These are phyloP conservation scores for Drosophila siamana DNA, from an alignment of 2,888 invertebrate genomes.

Conservation along the genomic window DNA sequence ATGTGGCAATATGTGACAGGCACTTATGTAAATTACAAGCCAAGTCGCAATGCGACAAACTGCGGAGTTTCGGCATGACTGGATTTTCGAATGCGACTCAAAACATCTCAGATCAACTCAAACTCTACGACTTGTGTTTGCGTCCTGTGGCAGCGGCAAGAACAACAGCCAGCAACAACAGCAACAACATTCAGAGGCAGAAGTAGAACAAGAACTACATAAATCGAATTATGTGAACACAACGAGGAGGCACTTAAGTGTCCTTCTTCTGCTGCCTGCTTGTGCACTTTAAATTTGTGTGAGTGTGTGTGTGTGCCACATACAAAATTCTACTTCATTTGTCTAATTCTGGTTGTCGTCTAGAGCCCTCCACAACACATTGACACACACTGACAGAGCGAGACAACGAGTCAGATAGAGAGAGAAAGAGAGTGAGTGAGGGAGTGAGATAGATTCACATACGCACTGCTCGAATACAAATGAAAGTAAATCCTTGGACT, in stretches of 20 bases:
- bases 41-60: constrained; percentile 56
- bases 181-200: constrained; percentile 8
- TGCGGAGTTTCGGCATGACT: constrained; percentile 42
- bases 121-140: not conserved
- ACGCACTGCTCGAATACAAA: constrained; percentile 66
- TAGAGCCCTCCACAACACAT: constrained; percentile 59
- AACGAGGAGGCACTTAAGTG: constrained; percentile 71
- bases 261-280: constrained; percentile 55
- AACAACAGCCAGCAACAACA: constrained; percentile 26
- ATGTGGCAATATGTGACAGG: constrained; percentile 53
- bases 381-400: constrained; percentile 31
- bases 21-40: constrained; percentile 60
- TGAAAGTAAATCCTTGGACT: constrained; percentile 77
- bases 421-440: constrained; percentile 5
- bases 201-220: constrained; percentile 47
- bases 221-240: constrained; percentile 77
- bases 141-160: constrained; percentile 22
- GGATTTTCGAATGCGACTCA: constrained; percentile 19
- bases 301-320: constrained; percentile 49
- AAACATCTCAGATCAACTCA: constrained; percentile 9
- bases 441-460: constrained; percentile 16
- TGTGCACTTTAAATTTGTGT: constrained; percentile 57
- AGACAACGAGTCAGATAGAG: constrained; percentile 4
- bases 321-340: constrained; percentile 78
- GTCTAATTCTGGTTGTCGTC: constrained; percentile 73